Evolutionary conservation across 1,140 invertebrate species (phyloP), one percentile per base, ranked within the genome.

Genomic region (Marisa cornuarietis): DNA sequence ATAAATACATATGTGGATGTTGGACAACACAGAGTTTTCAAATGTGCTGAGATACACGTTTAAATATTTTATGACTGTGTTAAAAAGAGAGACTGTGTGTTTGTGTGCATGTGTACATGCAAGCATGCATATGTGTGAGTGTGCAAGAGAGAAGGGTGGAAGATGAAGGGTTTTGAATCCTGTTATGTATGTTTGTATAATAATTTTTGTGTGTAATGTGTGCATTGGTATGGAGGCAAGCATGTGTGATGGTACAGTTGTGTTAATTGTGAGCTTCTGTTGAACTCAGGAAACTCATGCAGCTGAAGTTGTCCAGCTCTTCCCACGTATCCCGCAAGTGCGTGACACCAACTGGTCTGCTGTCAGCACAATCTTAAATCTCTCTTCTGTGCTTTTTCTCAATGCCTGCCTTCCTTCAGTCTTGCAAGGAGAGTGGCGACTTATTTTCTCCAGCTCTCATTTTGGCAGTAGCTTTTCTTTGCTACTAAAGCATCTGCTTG

Each of bases 381-480:
- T 83, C 42, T 81, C 87, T 26, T 81, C 84, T 49, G 78, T 91
- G 6, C 81, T 88, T 16, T 86, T 85, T 66, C 65, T 91, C 65
- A 91, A 91, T 83, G 83, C 83, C 68, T 81, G 84, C 26, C 81
- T 91, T 8, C 87, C 88, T 20, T 74, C 68, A 18, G 82, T 87
- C 31, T 81, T 87, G 22, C 85, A 89, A 42, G 77, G 80, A 52
- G 79, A 89, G 74, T 91, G 91, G 91, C 84, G 86, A 13, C 82
- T 91, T 4, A 80, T 91, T n/a, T 91, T 88, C 80, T 87, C 85
- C 74, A 91, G 87, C 75, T 69, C 61, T 52, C 71, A 86, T 26
- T 86, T 90, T 82, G 91, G 91, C 0, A 86, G 87, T 73, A 92
- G 91, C 78, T 92, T 91, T 81, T 82, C 90, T 4, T 90, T 89